phyloP scores from a whole-genome alignment of 2,113 vertebrate species.

The Chunga burmeisteri region DNA sequence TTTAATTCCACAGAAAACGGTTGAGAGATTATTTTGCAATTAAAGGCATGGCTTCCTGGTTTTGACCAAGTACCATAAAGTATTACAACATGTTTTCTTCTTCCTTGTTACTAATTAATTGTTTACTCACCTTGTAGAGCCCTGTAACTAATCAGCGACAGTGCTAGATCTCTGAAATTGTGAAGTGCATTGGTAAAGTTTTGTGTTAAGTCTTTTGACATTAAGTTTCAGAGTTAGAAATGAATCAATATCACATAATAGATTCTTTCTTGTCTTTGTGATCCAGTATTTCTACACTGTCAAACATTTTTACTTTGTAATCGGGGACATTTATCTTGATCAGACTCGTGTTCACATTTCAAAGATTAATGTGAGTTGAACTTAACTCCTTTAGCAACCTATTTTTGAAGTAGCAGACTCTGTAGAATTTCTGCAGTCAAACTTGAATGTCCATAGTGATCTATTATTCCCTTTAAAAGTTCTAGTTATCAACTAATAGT shows the following conservation, averaged over 20 bases:
- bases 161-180: neutral
- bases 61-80: neutral
- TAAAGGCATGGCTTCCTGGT: neutral
- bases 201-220: neutral
- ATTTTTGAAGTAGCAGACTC: neutral
- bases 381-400: neutral
- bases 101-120: neutral
- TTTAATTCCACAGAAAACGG: neutral
- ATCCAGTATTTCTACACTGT: neutral
- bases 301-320: neutral
- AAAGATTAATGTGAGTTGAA: neutral
- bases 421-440: neutral
- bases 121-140: neutral
- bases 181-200: neutral
- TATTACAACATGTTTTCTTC: neutral
- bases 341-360: neutral
- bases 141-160: neutral
- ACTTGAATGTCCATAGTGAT: neutral
- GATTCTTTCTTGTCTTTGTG: neutral
- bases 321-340: neutral
- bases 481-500: neutral
- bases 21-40: neutral
- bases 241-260: accelerated
- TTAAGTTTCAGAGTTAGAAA: neutral
- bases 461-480: neutral